Conservation (phyloP, 2,888 invertebrate species). For the Callyntrura guangdongensis region DNA sequence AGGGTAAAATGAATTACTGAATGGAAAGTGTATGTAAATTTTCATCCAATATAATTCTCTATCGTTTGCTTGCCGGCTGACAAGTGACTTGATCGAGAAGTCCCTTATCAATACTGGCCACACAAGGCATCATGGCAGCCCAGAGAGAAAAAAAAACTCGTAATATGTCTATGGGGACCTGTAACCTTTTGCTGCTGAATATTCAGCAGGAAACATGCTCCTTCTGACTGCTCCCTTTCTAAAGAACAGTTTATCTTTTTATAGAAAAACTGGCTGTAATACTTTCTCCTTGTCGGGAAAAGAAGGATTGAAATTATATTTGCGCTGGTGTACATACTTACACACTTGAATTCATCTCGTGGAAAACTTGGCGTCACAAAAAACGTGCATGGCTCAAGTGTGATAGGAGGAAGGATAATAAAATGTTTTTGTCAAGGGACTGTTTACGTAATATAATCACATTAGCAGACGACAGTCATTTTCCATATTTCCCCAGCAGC, state of each 20-base stretch:
- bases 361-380: constrained; percentile 75
- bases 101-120: constrained; percentile 79
- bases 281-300: constrained; percentile 7
- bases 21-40: constrained; percentile 49
- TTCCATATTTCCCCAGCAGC: not conserved
- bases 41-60: constrained; percentile 46
- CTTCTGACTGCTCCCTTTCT: constrained; percentile 3
- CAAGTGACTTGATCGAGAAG: constrained; percentile 62
- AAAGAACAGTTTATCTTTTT: not conserved
- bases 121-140: constrained; percentile 17
- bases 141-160: not conserved
- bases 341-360: not conserved
- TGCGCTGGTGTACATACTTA: not conserved
- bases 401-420: constrained; percentile 67
- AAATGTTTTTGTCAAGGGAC: constrained; percentile 36
- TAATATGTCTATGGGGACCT: not conserved
- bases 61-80: not conserved
- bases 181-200: constrained; percentile 75
- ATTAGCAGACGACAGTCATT: not conserved
- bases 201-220: constrained; percentile 78
- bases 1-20: not conserved
- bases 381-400: constrained; percentile 78
- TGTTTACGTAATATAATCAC: constrained; percentile 43
- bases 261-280: not conserved
- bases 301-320: constrained; percentile 27